Conservation (phyloP, 1,140 invertebrate species). For the Halesus radiatus region DNA sequence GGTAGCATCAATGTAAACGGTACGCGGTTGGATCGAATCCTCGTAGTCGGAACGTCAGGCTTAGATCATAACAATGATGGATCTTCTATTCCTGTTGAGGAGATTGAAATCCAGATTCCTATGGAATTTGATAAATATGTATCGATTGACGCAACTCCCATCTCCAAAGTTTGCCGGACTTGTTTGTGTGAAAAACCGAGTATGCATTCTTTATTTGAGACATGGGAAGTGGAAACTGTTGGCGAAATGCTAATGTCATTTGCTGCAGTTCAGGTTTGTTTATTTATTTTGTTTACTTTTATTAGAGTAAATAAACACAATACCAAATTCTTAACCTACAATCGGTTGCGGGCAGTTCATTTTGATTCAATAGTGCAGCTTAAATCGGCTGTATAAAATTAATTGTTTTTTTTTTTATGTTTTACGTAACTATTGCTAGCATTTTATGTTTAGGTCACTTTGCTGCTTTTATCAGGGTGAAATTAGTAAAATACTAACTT, state of each 20-base stretch:
- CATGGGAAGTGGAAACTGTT: slow-evolving; percentile 45
- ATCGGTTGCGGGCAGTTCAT: no score
- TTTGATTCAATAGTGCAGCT: no score
- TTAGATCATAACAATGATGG: slow-evolving; percentile 14
- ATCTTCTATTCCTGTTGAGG: slow-evolving; percentile 40
- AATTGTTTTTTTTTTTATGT: no score
- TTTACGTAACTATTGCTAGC: no score
- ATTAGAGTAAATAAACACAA: no score
- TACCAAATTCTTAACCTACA: no score
- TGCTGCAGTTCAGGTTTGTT: slow-evolving; percentile 51
- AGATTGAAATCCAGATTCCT: slow-evolving; percentile 44
- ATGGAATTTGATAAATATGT: slow-evolving; percentile 48
- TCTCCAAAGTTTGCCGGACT: slow-evolving; percentile 42
- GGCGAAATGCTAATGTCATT: slow-evolving; percentile 51
- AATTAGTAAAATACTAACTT: no score
- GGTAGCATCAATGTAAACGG: slow-evolving; percentile 37
- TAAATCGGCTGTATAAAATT: no score
- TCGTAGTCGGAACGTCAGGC: slow-evolving; percentile 33
- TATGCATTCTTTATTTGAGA: slow-evolving; percentile 51
- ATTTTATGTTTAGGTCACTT: no score
- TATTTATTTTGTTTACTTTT: not conserved
- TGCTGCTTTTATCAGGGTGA: no score
- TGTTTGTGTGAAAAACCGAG: slow-evolving; percentile 47
- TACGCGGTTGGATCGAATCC: slow-evolving; percentile 37
- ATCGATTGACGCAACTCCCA: slow-evolving; percentile 42